These are phyloP conservation scores for Portevinia maculata DNA, from an alignment of 2,888 invertebrate genomes.

Conservation along the genomic window DNA sequence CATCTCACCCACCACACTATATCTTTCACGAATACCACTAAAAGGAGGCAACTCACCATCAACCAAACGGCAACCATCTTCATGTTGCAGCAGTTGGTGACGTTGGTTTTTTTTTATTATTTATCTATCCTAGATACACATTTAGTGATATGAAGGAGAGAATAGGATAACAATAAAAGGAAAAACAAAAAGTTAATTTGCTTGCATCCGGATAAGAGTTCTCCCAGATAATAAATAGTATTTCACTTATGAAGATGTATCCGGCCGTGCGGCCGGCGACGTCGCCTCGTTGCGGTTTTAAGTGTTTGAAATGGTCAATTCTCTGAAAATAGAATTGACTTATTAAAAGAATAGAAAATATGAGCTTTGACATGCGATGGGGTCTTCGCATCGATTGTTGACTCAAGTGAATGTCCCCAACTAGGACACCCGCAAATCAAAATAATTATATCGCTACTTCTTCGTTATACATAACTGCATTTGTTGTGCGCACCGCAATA, in stretches of 20 bases:
- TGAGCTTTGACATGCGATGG: background rate
- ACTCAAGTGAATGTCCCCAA: slow-evolving; percentile 24
- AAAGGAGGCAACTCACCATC: slow-evolving; percentile 13
- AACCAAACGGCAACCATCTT: slow-evolving; percentile 31
- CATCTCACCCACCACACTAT: slow-evolving; percentile 29
- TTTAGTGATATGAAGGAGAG: slow-evolving; percentile 10
- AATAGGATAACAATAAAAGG: slow-evolving; percentile 19
- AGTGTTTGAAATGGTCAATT: background rate
- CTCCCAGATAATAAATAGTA: slow-evolving; percentile 35
- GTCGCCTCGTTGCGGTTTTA: slow-evolving; percentile 31
- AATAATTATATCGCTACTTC: slow-evolving; percentile 18
- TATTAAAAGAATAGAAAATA: background rate
- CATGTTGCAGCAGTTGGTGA: slow-evolving; percentile 34
- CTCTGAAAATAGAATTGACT: no score
- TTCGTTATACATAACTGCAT: background rate
- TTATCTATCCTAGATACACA: slow-evolving; percentile 15
- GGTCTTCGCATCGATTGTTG: background rate
- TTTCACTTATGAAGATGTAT: slow-evolving; percentile 36
- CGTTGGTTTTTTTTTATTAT: slow-evolving; percentile 4
- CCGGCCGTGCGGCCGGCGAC: no score
- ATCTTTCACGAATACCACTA: slow-evolving; percentile 41
- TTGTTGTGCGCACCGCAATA: slow-evolving; percentile 4
- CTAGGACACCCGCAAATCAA: slow-evolving; percentile 23
- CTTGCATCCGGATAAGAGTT: slow-evolving; percentile 35
- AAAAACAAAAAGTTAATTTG: slow-evolving; percentile 19